Base-by-base conservation (phyloP, 2,888 invertebrate species). In the Drosophila prostipennis region DNA sequence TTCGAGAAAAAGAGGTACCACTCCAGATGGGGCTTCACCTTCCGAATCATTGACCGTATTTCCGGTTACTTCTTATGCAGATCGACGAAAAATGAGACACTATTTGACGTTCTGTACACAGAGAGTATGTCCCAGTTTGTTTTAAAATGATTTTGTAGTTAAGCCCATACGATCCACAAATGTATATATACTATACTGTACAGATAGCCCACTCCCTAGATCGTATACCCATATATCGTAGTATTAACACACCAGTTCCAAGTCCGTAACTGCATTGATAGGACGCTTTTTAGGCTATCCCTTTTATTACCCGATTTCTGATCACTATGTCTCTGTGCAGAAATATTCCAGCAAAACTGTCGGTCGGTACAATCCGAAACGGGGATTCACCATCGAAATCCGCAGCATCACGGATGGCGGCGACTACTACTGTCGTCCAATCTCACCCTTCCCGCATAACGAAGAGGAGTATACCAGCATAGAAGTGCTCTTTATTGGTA, bases 341-440 rank as follows among this genome's bases (percentile, higher is more conserved):
- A 87, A 76, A 36, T 80, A 78, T 84, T 86, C 86, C 82, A 91
- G 91, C 79, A 87, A 85, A 43, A 76, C 63, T 59, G 64, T 83
- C 70, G 87, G 86, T 78, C 89, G 91, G 6, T 91, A 90, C 77
- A 89, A 90, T 79, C 91, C 91, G 49, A 85, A 85, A 57, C 81
- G 89, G 49, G 92, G 92, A 52, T 92, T 90, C 73, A 87, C 90
- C 79, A 80, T 91, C 58, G 87, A 87, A 86, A 87, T 92, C 60
- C 84, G 86, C 61, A 86, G 89, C 74, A 59, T 91, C 51, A 81
- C 88, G 69, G 91, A 92, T 69, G 79, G 79, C 68, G 92, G 92
- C 72, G 72, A 68, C 8, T 92, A 90, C 73, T 54, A 55, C 11
- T 92, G 92, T 74, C 87, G 82, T 40, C 91, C 92, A 7, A 84